These are phyloP conservation scores for Eupithecia dodoneata DNA, from an alignment of 2,888 invertebrate species.

Conservation along the genomic window DNA sequence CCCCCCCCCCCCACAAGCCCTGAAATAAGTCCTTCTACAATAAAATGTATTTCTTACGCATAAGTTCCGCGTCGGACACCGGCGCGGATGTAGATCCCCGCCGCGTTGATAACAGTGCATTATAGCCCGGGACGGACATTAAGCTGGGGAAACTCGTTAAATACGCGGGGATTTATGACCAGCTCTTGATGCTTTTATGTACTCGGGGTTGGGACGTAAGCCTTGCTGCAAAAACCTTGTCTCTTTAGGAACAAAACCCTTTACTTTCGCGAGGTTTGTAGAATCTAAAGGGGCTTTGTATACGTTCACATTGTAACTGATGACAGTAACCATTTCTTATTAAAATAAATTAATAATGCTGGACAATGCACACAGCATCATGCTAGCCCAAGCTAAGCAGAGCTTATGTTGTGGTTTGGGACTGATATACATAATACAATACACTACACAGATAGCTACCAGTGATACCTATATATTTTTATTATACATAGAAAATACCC, in stretches of 20 bases:
- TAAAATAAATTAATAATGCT: too few species aligned
- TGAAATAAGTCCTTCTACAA: constrained; percentile 43
- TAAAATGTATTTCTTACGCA: constrained; percentile 41
- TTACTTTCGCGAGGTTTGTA: background rate
- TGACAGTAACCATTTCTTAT: background rate
- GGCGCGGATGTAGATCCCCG: constrained; percentile 50
- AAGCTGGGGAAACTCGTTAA: constrained; percentile 80
- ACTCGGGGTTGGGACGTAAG: constrained; percentile 29
- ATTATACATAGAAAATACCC: too few species aligned
- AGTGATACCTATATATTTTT: too few species aligned
- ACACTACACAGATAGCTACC: too few species aligned
- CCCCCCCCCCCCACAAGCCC: constrained; percentile 61
- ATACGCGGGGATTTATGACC: constrained; percentile 74
- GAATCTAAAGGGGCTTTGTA: background rate
- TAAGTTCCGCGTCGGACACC: constrained; percentile 51
- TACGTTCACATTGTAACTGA: background rate
- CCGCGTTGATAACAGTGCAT: constrained; percentile 73
- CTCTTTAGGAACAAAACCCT: constrained; percentile 6
- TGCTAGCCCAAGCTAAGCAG: too few species aligned
- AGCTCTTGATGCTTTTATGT: constrained; percentile 56
- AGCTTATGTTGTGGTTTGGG: too few species aligned
- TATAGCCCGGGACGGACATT: constrained; percentile 71
- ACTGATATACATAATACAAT: too few species aligned
- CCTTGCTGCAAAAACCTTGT: constrained; percentile 19
- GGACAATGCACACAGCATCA: too few species aligned